Evolutionary conservation across 2,113 vertebrate genomes (phyloP), one percentile per base, ranked within the genome.

Genomic region (Clarias batrachus): DNA sequence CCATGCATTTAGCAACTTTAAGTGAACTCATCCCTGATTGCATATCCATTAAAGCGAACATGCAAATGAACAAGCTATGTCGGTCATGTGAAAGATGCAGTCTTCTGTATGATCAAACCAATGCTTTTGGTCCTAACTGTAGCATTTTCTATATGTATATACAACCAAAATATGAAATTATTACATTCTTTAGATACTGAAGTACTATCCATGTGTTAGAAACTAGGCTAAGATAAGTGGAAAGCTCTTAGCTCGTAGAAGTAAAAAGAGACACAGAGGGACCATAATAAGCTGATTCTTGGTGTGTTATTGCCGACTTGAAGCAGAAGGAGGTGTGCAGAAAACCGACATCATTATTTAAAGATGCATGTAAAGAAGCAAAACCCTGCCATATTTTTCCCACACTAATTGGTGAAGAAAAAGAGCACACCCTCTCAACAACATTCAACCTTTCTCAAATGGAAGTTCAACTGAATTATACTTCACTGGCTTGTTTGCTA

Each of bases 391-490:
- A 70, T 63, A 68, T 4, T 66, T 84, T 71, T 86, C 84, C 65
- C 65, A 84, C 52, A 82, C 14, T 77, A 87, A 88, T 77, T 33
- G 52, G 65, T 4, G 62, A 25, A 10, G 48, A 74, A 66, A 52
- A 85, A 63, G 60, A 33, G n/a, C 60, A 86, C 86, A 88, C 52
- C 25, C 12, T 79, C 25, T 81, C 82, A 81, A 66, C 79, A 85
- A 59, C 71, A 85, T 59, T 52, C 59, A 62, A 60, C 16, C 83
- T 73, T 83, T 60, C 82, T 90, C 86, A 88, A 81, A 71, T n/a
- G n/a, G 59, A 91, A 89, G 92, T 92, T 94, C 92, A 94, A 23
- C 83, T 62, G 37, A 30, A 66, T 90, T 90, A 91, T 48, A 8
- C 57, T 21, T 84, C 65, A 65, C n/a, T 70, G 77, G 88, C 76